Evolutionary conservation across 2,113 vertebrate genomes (phyloP).

Genomic region (Pterophyllum scalare): DNA sequence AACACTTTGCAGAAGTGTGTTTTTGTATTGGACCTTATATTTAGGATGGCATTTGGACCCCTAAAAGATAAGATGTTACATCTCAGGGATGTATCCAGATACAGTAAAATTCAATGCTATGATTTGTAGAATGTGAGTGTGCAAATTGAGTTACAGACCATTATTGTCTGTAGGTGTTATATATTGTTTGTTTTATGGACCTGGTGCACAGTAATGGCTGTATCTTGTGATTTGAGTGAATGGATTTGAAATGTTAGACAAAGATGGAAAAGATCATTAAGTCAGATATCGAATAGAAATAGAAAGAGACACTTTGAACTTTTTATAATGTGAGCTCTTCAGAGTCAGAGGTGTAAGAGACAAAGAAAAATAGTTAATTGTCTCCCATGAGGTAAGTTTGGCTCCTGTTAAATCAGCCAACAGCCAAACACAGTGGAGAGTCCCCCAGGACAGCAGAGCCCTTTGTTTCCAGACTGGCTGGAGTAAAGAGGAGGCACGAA

Average conservation of each 20-base stretch:
- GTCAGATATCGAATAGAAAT: not conserved
- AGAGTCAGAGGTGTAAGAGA: slow-evolving; percentile 38
- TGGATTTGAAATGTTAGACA: not conserved
- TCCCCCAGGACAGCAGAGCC: slow-evolving; percentile 23
- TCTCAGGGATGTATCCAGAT: not conserved
- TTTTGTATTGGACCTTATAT: not conserved
- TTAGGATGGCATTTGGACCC: not conserved
- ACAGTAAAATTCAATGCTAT: not conserved
- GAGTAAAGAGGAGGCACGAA: not conserved
- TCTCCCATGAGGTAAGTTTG: slow-evolving; percentile 47
- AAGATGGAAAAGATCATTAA: not conserved
- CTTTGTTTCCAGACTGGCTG: slow-evolving; percentile 35
- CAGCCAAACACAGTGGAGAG: slow-evolving; percentile 23
- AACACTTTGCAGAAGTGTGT: not conserved
- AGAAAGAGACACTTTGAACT: slow-evolving; percentile 28
- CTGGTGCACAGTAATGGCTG: not conserved
- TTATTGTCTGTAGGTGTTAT: not conserved
- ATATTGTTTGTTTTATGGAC: not conserved
- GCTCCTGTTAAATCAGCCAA: slow-evolving; percentile 43
- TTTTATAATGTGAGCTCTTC: slow-evolving; percentile 16
- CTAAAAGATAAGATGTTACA: not conserved
- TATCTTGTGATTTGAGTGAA: not conserved
- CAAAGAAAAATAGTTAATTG: slow-evolving; percentile 60
- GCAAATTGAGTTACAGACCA: not conserved
- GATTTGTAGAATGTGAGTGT: not conserved